Base-by-base conservation (phyloP, 2,797 vertebrate species). In the Euthynnus affinis region DNA sequence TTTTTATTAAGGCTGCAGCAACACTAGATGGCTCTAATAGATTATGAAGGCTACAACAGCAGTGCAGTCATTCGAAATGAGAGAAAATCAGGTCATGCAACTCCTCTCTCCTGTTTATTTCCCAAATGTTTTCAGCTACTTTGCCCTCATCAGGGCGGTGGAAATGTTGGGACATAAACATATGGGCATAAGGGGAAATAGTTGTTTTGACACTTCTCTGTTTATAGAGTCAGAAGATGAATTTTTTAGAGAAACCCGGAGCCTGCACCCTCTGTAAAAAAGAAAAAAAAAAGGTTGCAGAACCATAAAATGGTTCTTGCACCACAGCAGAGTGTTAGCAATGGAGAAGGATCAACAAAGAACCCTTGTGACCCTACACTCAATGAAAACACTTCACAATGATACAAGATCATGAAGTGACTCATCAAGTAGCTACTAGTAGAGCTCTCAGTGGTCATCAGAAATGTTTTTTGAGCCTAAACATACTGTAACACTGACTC, bases 121-220 rank as follows among this genome's bases (percentile, higher is more conserved):
- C 9, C 42, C 4, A 5, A 18, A 3, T 20, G 20, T 5, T 42
- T 68, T 53, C n/a, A 7, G 10, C 5, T n/a, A 0, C 53, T 44
- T 29, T 25, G 48, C 64, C 46, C 63, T 68, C 73, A 62, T 77
- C 65, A 1, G 60, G 51, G 65, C 13, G 25, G 1, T 6, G 9
- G 48, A 22, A 5, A 4, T 48, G 5, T 72, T 22, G 23, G 17
- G 12, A 9, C 29, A 40, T 6, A 59, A 68, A 62, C 8, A 44
- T 22, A 6, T 10, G 22, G 44, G 62, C 15, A 25, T 46, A 3
- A 3, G 1, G 9, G 27, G 17, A 48, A 58, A 37, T 20, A 15
- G 9, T 68, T 44, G 52, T 15, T 15, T 46, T 2, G 9, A 10
- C 48, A 40, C 32, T 3, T 37, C 9, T 46, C 34, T 49, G 29